Conservation (phyloP, 2,888 invertebrate genomes). For the Scaptomyza flava region DNA sequence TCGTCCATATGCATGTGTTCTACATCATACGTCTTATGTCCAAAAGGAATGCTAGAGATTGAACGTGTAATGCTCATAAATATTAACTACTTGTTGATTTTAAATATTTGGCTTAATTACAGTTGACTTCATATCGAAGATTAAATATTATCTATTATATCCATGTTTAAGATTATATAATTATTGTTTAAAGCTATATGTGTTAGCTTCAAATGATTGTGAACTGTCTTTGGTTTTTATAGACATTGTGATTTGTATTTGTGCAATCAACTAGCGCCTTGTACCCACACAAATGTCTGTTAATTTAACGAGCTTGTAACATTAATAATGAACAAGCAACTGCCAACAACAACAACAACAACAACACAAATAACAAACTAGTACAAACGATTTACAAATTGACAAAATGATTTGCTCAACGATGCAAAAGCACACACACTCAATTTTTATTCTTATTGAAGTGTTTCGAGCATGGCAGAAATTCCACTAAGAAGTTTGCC, state of each 20-base stretch:
- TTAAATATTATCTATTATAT: not conserved
- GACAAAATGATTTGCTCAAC: slow-evolving; percentile 23
- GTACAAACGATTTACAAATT: slow-evolving; percentile 8
- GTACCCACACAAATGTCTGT: not conserved
- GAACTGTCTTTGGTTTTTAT: not conserved
- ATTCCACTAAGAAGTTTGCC: slow-evolving; percentile 14
- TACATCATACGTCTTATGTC: slow-evolving; percentile 1
- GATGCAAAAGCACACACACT: slow-evolving; percentile 12
- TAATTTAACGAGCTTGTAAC: slow-evolving; percentile 3
- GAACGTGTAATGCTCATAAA: slow-evolving; percentile 33
- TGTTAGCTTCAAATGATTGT: not conserved
- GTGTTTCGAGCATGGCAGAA: slow-evolving; percentile 2
- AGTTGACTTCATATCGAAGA: not conserved
- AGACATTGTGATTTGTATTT: slow-evolving; percentile 5
- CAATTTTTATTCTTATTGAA: slow-evolving; percentile 16
- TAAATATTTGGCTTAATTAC: slow-evolving; percentile 17
- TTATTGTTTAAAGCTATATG: not conserved
- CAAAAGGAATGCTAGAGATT: slow-evolving; percentile 10
- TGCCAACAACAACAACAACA: not conserved
- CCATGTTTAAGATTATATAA: not conserved
- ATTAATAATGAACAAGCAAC: slow-evolving; percentile 3
- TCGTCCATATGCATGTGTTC: not conserved
- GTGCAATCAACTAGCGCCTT: not conserved
- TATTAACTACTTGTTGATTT: slow-evolving; percentile 56
- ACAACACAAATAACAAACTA: slow-evolving; percentile 1